Percentiles rank a stretch among this genome's conserved stretches.
Evolutionary conservation across 2,113 vertebrate species (phyloP).

Genomic region (Hydrochoerus hydrochaeris): DNA sequence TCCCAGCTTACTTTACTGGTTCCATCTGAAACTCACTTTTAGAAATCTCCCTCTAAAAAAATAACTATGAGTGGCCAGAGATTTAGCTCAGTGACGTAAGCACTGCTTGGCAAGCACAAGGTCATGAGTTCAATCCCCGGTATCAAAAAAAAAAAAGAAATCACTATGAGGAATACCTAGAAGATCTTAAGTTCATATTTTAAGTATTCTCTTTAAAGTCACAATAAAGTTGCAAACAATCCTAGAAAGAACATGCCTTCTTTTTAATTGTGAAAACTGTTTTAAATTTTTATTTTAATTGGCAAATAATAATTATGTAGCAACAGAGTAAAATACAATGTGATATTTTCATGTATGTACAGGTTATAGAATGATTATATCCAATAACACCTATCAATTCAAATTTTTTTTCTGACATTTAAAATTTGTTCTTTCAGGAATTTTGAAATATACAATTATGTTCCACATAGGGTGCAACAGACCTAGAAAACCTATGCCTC

Average conservation of each 20-base stretch:
- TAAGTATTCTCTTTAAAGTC: constrained; percentile 3
- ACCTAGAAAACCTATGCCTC: not conserved
- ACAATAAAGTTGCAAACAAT: constrained; percentile 12
- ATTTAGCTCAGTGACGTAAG: too few relatives aligned
- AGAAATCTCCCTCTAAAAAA: not conserved
- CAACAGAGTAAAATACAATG: not conserved
- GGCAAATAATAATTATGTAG: not conserved
- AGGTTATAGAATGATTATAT: not conserved
- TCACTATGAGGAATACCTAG: not conserved
- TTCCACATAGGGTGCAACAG: not conserved
- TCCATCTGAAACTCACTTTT: not conserved
- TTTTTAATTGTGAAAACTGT: not conserved
- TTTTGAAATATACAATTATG: not conserved
- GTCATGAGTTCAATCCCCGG: too few relatives aligned
- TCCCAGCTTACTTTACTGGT: not conserved
- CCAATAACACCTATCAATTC: not conserved
- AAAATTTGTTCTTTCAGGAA: not conserved
- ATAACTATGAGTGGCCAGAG: not conserved
- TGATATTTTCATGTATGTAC: not conserved
- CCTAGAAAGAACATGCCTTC: not conserved
- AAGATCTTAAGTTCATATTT: not conserved
- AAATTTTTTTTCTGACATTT: not conserved
- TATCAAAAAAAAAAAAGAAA: too few relatives aligned
- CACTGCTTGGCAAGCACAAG: too few relatives aligned
- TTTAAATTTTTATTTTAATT: constrained; percentile 16